phyloP scores from a whole-genome alignment of 2,113 vertebrate species.

The Boulengeromyrus knoepffleri region DNA sequence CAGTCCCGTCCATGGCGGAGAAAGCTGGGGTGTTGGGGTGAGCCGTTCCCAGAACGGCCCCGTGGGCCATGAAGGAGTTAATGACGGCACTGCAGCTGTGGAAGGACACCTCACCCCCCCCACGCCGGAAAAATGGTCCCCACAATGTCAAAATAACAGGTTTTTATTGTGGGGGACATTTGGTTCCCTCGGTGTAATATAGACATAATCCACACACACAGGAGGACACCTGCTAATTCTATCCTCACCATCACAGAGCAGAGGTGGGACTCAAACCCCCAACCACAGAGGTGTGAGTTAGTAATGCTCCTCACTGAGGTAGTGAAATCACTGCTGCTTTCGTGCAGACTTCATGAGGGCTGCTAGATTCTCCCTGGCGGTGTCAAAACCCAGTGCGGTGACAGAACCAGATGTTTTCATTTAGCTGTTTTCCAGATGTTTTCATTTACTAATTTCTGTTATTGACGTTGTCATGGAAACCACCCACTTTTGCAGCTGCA shows the following conservation, averaged over 20 bases:
- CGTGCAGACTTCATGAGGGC: neutral
- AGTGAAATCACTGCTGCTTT: neutral
- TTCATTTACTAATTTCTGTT: neutral
- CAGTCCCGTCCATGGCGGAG: neutral
- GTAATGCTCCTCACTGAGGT: neutral
- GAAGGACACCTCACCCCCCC: neutral
- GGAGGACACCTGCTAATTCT: neutral
- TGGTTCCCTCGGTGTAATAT: too few relatives aligned
- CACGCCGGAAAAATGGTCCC: neutral
- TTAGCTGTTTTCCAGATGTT: neutral
- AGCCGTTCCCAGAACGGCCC: neutral
- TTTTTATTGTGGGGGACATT: too few relatives aligned
- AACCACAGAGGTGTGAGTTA: neutral
- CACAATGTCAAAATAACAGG: too few relatives aligned
- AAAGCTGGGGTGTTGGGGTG: neutral
- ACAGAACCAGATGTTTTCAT: neutral
- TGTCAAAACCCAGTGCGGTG: neutral
- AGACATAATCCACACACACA: neutral
- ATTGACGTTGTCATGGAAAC: neutral
- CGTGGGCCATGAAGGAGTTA: neutral
- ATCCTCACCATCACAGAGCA: neutral
- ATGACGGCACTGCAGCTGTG: neutral
- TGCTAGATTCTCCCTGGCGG: neutral
- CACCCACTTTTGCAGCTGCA: neutral
- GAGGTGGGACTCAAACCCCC: neutral